A percentile compares a stretch with the other conserved stretches of the same genome.
Evolutionary conservation across 2,113 vertebrate genomes (phyloP).

Genomic region (Sinocyclocheilus anophthalmus): DNA sequence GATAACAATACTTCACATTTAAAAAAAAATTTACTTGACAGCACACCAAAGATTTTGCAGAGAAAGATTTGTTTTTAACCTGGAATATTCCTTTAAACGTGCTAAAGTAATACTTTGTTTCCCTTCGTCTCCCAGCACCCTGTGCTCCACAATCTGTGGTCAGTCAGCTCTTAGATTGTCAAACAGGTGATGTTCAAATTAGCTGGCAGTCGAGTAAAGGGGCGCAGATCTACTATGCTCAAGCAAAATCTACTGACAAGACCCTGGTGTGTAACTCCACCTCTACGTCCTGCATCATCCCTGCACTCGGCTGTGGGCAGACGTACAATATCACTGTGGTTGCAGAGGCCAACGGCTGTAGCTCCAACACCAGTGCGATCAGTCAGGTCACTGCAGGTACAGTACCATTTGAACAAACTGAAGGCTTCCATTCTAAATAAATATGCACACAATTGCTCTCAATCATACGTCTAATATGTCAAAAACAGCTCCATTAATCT

Average conservation of each 20-base stretch:
- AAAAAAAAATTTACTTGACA: neutral
- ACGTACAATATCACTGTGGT: constrained; percentile 54
- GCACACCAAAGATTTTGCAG: neutral
- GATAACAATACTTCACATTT: neutral
- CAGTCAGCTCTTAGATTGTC: constrained; percentile 43
- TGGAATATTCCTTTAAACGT: neutral
- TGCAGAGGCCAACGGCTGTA: constrained; percentile 49
- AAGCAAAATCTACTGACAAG: constrained; percentile 11
- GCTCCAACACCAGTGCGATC: constrained; percentile 25
- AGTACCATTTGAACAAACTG: neutral
- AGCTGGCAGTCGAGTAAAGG: constrained; percentile 49
- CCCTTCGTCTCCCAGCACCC: constrained; percentile 44
- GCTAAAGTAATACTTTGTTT: neutral
- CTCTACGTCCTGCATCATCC: constrained; percentile 35
- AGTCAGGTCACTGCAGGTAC: neutral
- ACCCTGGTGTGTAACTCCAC: constrained; percentile 24
- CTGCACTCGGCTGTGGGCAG: constrained; percentile 47
- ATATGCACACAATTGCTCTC: neutral
- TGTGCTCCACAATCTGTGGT: constrained; percentile 48
- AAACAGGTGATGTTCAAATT: constrained; percentile 35
- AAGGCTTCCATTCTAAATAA: neutral
- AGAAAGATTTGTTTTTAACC: neutral
- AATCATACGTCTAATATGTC: neutral
- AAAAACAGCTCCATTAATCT: no score
- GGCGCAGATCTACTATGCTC: constrained; percentile 45